Conservation (phyloP, 2,888 invertebrate genomes). For the Pseudococcus viburni region DNA sequence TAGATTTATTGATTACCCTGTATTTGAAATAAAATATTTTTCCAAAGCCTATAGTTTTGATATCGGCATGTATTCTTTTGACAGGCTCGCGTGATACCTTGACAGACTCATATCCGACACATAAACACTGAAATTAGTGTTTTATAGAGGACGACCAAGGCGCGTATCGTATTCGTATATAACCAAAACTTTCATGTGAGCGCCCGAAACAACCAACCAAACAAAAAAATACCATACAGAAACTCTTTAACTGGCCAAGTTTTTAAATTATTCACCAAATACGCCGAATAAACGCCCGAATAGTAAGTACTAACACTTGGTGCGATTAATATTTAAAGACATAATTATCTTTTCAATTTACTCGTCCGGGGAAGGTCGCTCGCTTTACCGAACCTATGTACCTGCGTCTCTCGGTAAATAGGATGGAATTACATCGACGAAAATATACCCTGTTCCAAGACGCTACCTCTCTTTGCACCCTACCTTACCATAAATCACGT, state of each 20-base stretch:
- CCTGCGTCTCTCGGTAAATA: neutral
- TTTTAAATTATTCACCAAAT: conserved; percentile 44
- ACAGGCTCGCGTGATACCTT: conserved; percentile 57
- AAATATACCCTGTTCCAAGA: neutral
- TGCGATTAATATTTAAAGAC: conserved; percentile 46
- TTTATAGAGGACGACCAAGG: conserved; percentile 43
- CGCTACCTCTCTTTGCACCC: conserved; percentile 3
- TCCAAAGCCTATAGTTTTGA: conserved; percentile 49
- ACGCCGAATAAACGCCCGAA: conserved; percentile 35
- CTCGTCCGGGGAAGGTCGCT: neutral
- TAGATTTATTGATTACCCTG: conserved; percentile 53
- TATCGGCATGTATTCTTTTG: conserved; percentile 52
- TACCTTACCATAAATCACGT: conserved; percentile 37
- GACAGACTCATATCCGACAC: conserved; percentile 54
- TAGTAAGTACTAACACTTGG: conserved; percentile 42
- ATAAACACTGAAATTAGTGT: conserved; percentile 52
- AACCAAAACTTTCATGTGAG: conserved; percentile 27
- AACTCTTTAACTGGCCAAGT: conserved; percentile 25
- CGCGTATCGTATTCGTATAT: neutral
- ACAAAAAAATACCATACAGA: neutral
- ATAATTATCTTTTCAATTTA: conserved; percentile 46
- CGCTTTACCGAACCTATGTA: neutral
- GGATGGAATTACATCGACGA: neutral
- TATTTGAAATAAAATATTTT: conserved; percentile 51
- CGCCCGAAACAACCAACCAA: neutral